These are phyloP conservation scores for Pygocentrus nattereri DNA, from an alignment of 2,797 vertebrate genomes.

Conservation along the genomic window DNA sequence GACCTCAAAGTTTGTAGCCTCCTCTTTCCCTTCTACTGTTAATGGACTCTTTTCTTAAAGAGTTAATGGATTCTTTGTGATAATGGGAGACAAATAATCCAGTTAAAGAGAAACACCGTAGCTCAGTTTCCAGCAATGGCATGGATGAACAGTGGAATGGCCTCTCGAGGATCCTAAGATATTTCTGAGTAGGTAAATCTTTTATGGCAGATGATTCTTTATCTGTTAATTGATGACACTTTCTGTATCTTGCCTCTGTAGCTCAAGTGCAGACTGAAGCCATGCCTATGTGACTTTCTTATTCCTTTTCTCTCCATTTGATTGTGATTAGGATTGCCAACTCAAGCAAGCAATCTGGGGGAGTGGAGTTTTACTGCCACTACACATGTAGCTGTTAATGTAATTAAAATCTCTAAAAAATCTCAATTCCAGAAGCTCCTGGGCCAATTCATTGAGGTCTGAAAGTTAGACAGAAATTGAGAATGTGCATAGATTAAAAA, in stretches of 20 bases:
- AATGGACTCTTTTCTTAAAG: slow-evolving; percentile 5
- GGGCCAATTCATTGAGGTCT: no score
- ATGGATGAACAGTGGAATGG: not conserved
- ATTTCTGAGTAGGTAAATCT: not conserved
- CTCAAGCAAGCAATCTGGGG: no score
- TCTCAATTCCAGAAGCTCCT: no score
- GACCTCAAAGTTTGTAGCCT: not conserved
- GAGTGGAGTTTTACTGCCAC: no score
- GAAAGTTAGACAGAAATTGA: no score
- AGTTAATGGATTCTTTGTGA: slow-evolving; percentile 32
- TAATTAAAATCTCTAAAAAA: no score
- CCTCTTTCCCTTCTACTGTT: not conserved
- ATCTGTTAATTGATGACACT: not conserved
- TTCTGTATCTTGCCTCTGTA: not conserved
- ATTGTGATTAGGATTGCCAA: not conserved
- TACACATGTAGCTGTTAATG: no score
- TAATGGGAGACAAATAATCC: slow-evolving; percentile 26
- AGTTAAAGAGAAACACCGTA: slow-evolving; percentile 18
- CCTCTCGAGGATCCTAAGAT: not conserved
- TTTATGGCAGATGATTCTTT: no score
- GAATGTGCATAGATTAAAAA: no score
- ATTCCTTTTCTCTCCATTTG: not conserved
- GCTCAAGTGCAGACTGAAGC: not conserved
- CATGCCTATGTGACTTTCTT: not conserved
- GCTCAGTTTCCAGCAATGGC: slow-evolving; percentile 11